Base-by-base conservation (phyloP, 1,140 invertebrate genomes). In the Zaprionus kolodkinae region DNA sequence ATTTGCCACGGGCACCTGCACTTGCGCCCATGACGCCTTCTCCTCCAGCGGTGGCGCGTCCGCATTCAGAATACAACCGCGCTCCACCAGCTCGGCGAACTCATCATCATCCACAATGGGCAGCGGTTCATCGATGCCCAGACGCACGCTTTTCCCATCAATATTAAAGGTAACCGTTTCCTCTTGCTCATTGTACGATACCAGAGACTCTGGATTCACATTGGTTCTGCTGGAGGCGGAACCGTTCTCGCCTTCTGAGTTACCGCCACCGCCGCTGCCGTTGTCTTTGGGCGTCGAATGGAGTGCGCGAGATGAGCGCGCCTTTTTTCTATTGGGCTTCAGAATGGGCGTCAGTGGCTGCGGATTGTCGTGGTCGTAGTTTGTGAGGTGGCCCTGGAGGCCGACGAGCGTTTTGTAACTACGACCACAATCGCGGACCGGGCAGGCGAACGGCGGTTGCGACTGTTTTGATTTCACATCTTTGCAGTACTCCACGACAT, bases 341-440 rank as follows among this genome's bases (percentile, higher is more conserved):
- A 86, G 66, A 15, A 93, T 62, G 77, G 93, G 93, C 36, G 93
- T 93, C 12, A 93, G 81, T 15, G 94, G 94, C 65, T 93, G 93
- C 6, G 95, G 94, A 89, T 95, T 95, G 74, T 96, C 95, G 91
- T 97, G 97, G 92, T 97, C 96, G 93, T 95, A 96, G 89, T 97
- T 97, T 66, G 96, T 95, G 72, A 98, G 93, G 93, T 98, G 97
- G 92, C 96, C 97, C 89, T 97, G 96, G 76, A 98, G 94, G 1
- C 97, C 97, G 91, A 95, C 95, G 66, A 97, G 95, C 75, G 96
- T 97, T 93, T 97, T 97, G 92, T 97, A 98, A 21, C 96, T 95
- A 93, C 96, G 96, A 52, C 96, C 96, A 93, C 97, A 98, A 72
- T 96, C 95, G 81, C 95, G 95, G 45, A 97, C 94, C 11, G 97